phyloP scores from a whole-genome alignment of 2,888 invertebrate species.

The Iphiclides podalirius region DNA sequence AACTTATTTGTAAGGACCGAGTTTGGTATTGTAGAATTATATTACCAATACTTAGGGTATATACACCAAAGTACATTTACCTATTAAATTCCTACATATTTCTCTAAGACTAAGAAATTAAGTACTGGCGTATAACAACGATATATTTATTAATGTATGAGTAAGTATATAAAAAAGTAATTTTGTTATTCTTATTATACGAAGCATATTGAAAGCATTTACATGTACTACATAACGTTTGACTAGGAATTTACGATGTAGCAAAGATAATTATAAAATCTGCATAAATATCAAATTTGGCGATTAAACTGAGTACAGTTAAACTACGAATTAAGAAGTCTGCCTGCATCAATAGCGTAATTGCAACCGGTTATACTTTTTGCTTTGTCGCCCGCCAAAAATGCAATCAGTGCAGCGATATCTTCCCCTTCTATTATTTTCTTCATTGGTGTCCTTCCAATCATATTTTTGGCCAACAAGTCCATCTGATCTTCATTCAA shows the following conservation, averaged over 20 bases:
- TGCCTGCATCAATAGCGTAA: conserved; percentile 61
- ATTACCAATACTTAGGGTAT: too few species aligned
- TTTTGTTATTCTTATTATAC: background rate
- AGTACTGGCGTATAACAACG: too few species aligned
- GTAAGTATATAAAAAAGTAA: too few species aligned
- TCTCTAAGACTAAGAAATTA: too few species aligned
- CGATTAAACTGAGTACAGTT: too few species aligned
- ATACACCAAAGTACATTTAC: too few species aligned
- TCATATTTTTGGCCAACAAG: conserved; percentile 81
- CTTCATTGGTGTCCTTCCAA: conserved; percentile 92
- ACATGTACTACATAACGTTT: conserved; percentile 1
- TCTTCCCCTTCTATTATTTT: conserved; percentile 90
- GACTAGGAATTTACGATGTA: conserved; percentile 4
- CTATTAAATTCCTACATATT: conserved; percentile 7
- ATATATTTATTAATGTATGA: background rate
- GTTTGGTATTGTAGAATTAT: conserved; percentile 1
- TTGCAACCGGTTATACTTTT: conserved; percentile 92
- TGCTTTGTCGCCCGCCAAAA: conserved; percentile 91
- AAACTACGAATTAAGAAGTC: conserved; percentile 38
- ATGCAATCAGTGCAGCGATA: conserved; percentile 92
- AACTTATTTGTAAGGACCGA: background rate
- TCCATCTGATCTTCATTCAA: conserved; percentile 85
- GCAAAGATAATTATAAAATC: background rate
- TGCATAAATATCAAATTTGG: conserved; percentile 5
- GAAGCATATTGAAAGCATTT: background rate